phyloP scores from a whole-genome alignment of 2,797 vertebrate genomes.

The Poeciliopsis turneri region DNA sequence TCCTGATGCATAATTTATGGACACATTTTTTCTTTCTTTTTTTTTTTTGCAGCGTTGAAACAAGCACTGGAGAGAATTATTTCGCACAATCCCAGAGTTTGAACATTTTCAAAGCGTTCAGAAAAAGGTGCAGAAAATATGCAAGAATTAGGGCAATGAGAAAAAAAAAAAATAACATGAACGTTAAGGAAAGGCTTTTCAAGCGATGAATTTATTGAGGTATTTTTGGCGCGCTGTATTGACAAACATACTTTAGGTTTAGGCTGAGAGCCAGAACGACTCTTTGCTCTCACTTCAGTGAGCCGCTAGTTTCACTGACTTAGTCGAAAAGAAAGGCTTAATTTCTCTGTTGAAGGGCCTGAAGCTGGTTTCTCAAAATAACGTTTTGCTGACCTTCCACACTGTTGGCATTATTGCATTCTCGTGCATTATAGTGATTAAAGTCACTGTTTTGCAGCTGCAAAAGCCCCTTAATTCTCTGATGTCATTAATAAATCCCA shows the following conservation, averaged over 20 bases:
- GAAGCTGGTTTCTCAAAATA: neutral
- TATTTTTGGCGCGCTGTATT: slow-evolving; percentile 25
- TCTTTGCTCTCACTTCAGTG: neutral
- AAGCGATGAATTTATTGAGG: slow-evolving; percentile 29
- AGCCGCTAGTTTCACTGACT: neutral
- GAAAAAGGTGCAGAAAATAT: slow-evolving; percentile 66
- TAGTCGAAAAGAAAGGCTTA: neutral
- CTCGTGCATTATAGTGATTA: neutral
- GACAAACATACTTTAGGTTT: neutral
- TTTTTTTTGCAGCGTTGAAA: slow-evolving; percentile 71
- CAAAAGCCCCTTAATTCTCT: neutral
- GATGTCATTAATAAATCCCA: neutral
- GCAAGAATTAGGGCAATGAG: slow-evolving; percentile 46
- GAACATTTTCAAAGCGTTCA: slow-evolving; percentile 76
- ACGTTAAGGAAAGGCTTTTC: slow-evolving; percentile 38
- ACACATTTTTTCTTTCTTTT: slow-evolving; percentile 26
- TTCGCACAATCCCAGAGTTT: slow-evolving; percentile 67
- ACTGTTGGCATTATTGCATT: neutral
- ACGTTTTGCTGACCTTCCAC: neutral
- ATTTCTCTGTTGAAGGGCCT: neutral
- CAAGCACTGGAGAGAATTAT: slow-evolving; percentile 73
- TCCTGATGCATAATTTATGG: slow-evolving; percentile 86
- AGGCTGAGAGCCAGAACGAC: neutral
- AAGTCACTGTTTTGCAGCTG: neutral
- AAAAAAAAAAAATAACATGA: slow-evolving; percentile 14